phyloP scores from a whole-genome alignment of 2,888 invertebrate genomes.

The Pasiphila rectangulata region DNA sequence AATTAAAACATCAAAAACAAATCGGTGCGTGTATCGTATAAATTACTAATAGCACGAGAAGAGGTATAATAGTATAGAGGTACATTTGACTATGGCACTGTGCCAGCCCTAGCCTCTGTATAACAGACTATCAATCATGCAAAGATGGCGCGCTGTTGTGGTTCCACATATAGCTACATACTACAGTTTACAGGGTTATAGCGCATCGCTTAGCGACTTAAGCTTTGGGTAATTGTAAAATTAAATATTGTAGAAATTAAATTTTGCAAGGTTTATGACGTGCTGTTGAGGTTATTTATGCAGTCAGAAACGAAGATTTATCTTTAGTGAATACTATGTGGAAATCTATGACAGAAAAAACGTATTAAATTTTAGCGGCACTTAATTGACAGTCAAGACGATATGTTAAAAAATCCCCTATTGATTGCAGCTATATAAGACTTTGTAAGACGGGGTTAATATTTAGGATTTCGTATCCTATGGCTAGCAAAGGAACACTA shows the following conservation, averaged over 20 bases:
- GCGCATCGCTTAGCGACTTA: slow-evolving; percentile 7
- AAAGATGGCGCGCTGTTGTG: slow-evolving; percentile 46
- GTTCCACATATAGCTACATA: slow-evolving; percentile 21
- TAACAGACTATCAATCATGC: slow-evolving; percentile 55
- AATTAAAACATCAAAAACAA: no score
- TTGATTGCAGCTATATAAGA: no score
- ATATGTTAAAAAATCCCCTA: no score
- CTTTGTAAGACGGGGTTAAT: no score
- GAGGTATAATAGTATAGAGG: slow-evolving; percentile 3
- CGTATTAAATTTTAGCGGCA: background rate
- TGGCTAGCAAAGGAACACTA: no score
- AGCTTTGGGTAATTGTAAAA: slow-evolving; percentile 18
- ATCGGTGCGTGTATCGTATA: no score
- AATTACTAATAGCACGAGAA: no score
- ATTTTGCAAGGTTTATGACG: slow-evolving; percentile 2
- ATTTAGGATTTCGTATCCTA: no score
- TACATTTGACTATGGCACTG: slow-evolving; percentile 10
- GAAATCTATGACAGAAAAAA: no score
- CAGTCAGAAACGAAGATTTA: background rate
- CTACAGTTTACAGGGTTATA: background rate
- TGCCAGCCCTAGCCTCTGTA: slow-evolving; percentile 41
- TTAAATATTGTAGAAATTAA: slow-evolving; percentile 3
- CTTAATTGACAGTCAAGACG: no score
- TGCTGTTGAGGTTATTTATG: background rate
- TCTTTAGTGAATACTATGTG: no score